Percentiles rank a stretch among this genome's conserved stretches.
Evolutionary conservation across 2,888 invertebrate genomes (phyloP).

Genomic region (Rambutsinella grinnellia): DNA sequence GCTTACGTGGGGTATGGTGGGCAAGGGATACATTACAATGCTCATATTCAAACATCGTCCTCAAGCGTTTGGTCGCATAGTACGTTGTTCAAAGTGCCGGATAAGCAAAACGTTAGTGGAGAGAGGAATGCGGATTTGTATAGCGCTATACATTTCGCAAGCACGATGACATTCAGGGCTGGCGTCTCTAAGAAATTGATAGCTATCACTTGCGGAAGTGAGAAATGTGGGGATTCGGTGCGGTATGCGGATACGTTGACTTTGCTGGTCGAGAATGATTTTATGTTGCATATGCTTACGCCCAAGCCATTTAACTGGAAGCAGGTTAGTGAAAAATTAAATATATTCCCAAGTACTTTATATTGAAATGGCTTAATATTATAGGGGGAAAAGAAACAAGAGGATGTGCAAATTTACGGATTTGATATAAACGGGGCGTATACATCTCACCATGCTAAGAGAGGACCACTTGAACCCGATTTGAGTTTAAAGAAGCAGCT

Average conservation of each 20-base stretch:
- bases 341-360: neutral
- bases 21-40: slow-evolving; percentile 67
- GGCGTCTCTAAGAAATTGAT: slow-evolving; percentile 71
- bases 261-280: slow-evolving; percentile 67
- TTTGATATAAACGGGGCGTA: slow-evolving; percentile 68
- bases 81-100: slow-evolving; percentile 61
- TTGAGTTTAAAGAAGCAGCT: slow-evolving; percentile 68
- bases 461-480: slow-evolving; percentile 66
- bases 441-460: slow-evolving; percentile 67
- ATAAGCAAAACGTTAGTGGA: slow-evolving; percentile 60
- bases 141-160: slow-evolving; percentile 68
- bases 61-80: slow-evolving; percentile 67
- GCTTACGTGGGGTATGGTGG: slow-evolving; percentile 71
- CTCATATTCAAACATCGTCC: slow-evolving; percentile 69
- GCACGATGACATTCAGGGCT: slow-evolving; percentile 69
- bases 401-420: slow-evolving; percentile 66
- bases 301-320: slow-evolving; percentile 66
- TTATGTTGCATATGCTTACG: slow-evolving; percentile 68
- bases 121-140: slow-evolving; percentile 66
- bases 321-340: slow-evolving; percentile 36
- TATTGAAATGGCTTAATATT: too few relatives aligned
- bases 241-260: slow-evolving; percentile 67
- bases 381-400: slow-evolving; percentile 48
- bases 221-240: slow-evolving; percentile 67
- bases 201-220: slow-evolving; percentile 69